phyloP scores from a whole-genome alignment of 2,888 invertebrate genomes.

The Hydroisotoma schaefferi region DNA sequence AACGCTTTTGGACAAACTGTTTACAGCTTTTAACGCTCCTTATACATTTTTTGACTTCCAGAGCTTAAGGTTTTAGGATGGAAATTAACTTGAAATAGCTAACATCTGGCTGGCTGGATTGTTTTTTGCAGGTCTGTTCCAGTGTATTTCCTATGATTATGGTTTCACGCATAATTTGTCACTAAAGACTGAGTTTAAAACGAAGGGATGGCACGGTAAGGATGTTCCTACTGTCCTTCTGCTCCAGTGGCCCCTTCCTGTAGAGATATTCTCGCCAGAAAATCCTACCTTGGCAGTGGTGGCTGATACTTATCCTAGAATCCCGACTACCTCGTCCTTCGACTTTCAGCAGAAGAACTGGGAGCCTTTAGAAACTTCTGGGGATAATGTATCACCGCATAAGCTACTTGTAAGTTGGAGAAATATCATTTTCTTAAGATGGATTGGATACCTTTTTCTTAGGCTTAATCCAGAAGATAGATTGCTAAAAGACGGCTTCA shows the following conservation, averaged over 20 bases:
- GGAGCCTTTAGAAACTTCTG: slow-evolving; percentile 37
- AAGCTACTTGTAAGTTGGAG: slow-evolving; percentile 39
- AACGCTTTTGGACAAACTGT: no score
- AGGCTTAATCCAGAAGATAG: no score
- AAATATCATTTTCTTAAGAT: no score
- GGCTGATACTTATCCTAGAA: slow-evolving; percentile 43
- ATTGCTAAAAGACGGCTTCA: no score
- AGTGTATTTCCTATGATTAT: slow-evolving; percentile 45
- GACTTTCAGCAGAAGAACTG: slow-evolving; percentile 44
- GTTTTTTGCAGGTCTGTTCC: slow-evolving; percentile 42
- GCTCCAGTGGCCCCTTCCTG: slow-evolving; percentile 48
- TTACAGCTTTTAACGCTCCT: no score
- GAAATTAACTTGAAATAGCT: not conserved
- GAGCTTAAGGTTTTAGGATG: not conserved
- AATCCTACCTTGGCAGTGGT: slow-evolving; percentile 44
- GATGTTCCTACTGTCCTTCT: slow-evolving; percentile 42
- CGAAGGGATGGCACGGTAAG: slow-evolving; percentile 18
- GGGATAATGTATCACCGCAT: slow-evolving; percentile 32
- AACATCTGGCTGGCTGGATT: not conserved
- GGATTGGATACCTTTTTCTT: no score
- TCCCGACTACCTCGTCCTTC: slow-evolving; percentile 38
- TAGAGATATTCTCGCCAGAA: slow-evolving; percentile 41
- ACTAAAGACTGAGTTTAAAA: slow-evolving; percentile 39
- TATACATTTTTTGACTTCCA: no score
- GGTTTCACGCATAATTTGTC: slow-evolving; percentile 47